Evolutionary conservation across 2,797 vertebrate species (phyloP), one percentile per base, ranked within the genome.

Genomic region (Pachyuromys duprasi): DNA sequence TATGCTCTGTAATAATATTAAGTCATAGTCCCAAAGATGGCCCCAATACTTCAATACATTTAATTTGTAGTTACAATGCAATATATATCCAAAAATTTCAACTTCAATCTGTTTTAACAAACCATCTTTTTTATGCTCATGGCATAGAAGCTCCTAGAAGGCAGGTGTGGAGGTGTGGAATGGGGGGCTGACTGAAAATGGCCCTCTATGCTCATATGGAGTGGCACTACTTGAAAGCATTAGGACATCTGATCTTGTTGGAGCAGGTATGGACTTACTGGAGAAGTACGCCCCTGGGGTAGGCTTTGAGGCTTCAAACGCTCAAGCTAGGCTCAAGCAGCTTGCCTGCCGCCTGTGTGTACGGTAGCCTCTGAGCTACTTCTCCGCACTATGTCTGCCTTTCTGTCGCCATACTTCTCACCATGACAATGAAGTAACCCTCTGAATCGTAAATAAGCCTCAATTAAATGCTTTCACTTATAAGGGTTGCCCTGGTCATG

Each of bases 1-100:
- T 78, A 86, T 79, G 4, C 69, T 95, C 81, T 67, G n/a, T 78
- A 91, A 95, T 93, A 84, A 94, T 45, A 89, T 90, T 80, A 79
- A 53, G 53, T 92, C 88, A 82, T 13, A 72, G 53, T 67, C 81
- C 55, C 75, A 42, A 0, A 36, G 20, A 78, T 81, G 39, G 36
- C 12, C 62, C 60, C 69, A 80, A 33, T 31, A 86, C 9, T 80
- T 88, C 49, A 39, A n/a, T 36, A n/a, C 60, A 76, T 60, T 65
- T 75, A 69, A 53, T 33, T 86, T 33, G 89, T 3, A 69, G 15
- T 86, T 79, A 86, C 17, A 75, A 26, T 83, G 17, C 5, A 89
- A 86, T 36, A 91, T 17, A 78, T 18, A 69, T 26, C 62, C 55
- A 63, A 22, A n/a, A 88, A 82, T 42, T 96, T 89, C 70, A 80